Percentiles rank a stretch among this genome's conserved stretches.
These are phyloP conservation scores for Bibio marci DNA, from an alignment of 2,888 invertebrate genomes.

Conservation along the genomic window DNA sequence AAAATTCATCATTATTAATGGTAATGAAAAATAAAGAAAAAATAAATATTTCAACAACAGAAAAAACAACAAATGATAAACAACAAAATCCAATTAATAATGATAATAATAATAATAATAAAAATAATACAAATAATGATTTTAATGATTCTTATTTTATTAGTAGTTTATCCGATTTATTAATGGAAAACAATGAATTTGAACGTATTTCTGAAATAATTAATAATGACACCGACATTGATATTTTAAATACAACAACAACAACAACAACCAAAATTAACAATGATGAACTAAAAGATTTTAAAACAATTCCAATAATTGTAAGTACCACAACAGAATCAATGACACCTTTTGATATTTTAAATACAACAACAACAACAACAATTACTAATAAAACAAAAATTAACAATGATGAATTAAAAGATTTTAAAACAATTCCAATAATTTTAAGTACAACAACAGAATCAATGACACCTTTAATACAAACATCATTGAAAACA, in stretches of 20 bases:
- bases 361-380: background rate
- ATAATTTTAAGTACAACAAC: too few species aligned
- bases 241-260: background rate
- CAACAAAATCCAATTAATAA: background rate
- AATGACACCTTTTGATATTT: too few species aligned
- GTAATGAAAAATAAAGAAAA: background rate
- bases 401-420: conserved; percentile 4
- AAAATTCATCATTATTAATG: background rate
- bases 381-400: too few species aligned
- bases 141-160: background rate
- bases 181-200: background rate
- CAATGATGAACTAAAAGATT: conserved; percentile 7
- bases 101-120: background rate
- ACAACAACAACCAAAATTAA: background rate
- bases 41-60: background rate
- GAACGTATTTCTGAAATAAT: background rate
- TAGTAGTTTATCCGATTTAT: background rate
- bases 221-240: background rate
- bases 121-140: background rate
- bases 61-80: background rate
- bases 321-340: too few species aligned
- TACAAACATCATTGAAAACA: too few species aligned
- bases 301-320: conserved; percentile 15
- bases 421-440: conserved; percentile 14
- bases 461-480: too few species aligned